Evolutionary conservation across 2,113 vertebrate species (phyloP).

Genomic region (Lagenorhynchus albirostris): DNA sequence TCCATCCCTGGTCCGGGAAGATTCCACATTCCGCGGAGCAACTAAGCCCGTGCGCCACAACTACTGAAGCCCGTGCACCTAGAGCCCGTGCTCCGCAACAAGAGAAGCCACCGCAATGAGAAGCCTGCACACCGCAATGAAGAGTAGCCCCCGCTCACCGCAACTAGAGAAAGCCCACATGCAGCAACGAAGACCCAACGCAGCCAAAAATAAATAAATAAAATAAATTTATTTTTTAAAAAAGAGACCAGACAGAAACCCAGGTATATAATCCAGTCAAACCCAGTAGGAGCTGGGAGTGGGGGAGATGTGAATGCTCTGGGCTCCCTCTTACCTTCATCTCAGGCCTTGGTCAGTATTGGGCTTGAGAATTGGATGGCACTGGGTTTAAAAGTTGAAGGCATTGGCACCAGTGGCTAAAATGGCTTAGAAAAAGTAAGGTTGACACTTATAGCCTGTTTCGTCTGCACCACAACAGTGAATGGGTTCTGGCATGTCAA

Average conservation of each 20-base stretch:
- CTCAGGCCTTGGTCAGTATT: neutral
- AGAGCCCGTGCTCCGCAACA: too few relatives aligned
- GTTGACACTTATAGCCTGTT: neutral
- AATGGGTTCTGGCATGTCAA: conserved; percentile 9
- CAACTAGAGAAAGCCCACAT: too few relatives aligned
- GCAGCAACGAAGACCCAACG: too few relatives aligned
- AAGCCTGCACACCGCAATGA: too few relatives aligned
- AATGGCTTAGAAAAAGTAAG: neutral
- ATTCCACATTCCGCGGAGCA: too few relatives aligned
- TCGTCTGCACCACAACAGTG: neutral
- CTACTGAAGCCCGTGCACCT: too few relatives aligned
- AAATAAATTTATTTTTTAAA: too few relatives aligned
- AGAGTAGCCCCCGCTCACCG: too few relatives aligned
- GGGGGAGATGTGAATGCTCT: neutral
- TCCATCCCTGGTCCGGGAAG: too few relatives aligned
- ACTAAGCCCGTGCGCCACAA: too few relatives aligned
- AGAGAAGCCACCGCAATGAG: too few relatives aligned
- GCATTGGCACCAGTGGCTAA: neutral
- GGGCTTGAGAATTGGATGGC: neutral
- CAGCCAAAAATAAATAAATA: too few relatives aligned
- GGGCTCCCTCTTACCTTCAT: neutral
- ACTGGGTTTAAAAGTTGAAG: neutral
- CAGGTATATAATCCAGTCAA: neutral
- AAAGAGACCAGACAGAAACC: neutral
- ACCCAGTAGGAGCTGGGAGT: neutral